Conservation (phyloP, 2,888 invertebrate species). For the Gymnosoma rotundatum region DNA sequence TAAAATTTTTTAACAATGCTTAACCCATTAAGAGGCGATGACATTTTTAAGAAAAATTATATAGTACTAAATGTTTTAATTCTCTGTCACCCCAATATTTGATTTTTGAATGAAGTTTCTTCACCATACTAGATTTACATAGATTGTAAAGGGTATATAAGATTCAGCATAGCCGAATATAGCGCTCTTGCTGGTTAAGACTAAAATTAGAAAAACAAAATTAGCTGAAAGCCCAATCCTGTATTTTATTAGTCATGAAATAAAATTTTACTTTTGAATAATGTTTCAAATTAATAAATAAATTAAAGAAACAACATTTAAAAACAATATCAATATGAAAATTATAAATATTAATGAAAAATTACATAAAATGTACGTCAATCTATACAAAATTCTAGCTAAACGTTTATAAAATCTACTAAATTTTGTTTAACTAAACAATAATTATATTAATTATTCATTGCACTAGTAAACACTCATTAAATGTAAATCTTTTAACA, state of each 20-base stretch:
- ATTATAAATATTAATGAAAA: conserved; percentile 10
- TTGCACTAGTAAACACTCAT: conserved; percentile 25
- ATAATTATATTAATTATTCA: conserved; percentile 18
- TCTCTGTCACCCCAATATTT: too few relatives aligned
- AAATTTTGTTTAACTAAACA: background rate
- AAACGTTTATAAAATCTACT: conserved; percentile 30
- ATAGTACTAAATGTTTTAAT: too few relatives aligned
- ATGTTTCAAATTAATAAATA: conserved; percentile 3
- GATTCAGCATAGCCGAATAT: too few relatives aligned
- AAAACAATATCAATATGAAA: background rate
- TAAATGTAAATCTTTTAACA: conserved; percentile 11
- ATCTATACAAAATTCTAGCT: conserved; percentile 24
- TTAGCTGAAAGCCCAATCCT: too few relatives aligned
- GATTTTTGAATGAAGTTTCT: too few relatives aligned
- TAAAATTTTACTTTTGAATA: background rate
- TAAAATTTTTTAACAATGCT: too few relatives aligned
- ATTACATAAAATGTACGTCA: conserved; percentile 11
- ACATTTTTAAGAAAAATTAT: too few relatives aligned
- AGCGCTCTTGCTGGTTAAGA: too few relatives aligned
- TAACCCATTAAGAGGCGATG: too few relatives aligned
- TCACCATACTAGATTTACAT: too few relatives aligned
- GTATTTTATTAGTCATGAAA: background rate
- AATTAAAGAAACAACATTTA: background rate
- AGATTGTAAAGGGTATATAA: too few relatives aligned
- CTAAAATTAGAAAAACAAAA: too few relatives aligned